Evolutionary conservation across 2,797 vertebrate genomes (phyloP).

Genomic region (Acridotheres tristis): DNA sequence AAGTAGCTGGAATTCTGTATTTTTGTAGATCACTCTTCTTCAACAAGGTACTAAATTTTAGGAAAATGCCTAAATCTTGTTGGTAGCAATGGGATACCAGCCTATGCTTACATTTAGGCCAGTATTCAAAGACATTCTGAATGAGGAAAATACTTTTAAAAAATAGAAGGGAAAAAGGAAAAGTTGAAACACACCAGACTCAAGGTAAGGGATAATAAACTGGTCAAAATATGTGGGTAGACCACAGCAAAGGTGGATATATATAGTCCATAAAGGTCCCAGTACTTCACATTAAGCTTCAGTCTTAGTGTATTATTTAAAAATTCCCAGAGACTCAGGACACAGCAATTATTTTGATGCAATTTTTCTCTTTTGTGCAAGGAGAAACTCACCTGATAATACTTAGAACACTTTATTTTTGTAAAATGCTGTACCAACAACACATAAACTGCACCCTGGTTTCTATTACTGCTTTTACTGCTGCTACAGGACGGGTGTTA

Average conservation of each 20-base stretch:
- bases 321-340: constrained; percentile 15
- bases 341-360: constrained; percentile 36
- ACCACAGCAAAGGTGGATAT: background rate
- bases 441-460: background rate
- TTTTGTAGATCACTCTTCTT: background rate
- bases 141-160: background rate
- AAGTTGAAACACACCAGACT: background rate
- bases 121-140: background rate
- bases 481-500: background rate
- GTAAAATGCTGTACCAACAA: background rate
- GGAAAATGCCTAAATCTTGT: background rate
- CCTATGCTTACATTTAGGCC: background rate
- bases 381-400: constrained; percentile 34
- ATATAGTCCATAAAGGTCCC: background rate
- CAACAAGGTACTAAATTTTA: background rate
- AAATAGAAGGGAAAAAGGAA: background rate
- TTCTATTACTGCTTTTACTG: constrained; percentile 29
- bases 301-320: constrained; percentile 35
- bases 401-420: background rate
- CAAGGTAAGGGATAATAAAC: background rate
- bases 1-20: accelerated
- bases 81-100: background rate
- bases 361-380: constrained; percentile 59
- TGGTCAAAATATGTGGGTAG: background rate
- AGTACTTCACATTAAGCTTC: background rate